Evolutionary conservation across 2,888 invertebrate species (phyloP).

Genomic region (Sinotaia quadrata): DNA sequence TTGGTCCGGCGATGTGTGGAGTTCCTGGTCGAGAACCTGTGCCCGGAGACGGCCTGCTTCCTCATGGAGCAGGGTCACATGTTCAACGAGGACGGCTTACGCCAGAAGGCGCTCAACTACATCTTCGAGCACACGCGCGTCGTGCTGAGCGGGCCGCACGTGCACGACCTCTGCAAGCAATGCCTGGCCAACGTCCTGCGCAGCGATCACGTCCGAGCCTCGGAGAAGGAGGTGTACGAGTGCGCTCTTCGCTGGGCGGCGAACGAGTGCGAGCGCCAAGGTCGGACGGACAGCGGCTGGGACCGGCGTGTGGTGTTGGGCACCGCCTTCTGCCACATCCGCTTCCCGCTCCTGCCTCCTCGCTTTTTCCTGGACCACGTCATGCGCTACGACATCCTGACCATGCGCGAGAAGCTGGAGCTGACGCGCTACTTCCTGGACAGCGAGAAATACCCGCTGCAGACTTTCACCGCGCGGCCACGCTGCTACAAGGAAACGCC

Average conservation of each 20-base stretch:
- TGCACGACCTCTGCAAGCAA: conserved; percentile 79
- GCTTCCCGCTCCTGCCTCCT: conserved; percentile 49
- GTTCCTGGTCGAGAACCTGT: conserved; percentile 79
- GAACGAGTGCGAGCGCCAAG: conserved; percentile 49
- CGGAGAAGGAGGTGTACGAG: conserved; percentile 61
- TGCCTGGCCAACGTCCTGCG: conserved; percentile 80
- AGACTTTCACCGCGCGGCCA: conserved; percentile 20
- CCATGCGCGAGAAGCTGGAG: conserved; percentile 27
- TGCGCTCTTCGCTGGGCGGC: conserved; percentile 53
- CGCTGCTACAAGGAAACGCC: conserved; percentile 23
- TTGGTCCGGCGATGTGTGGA: conserved; percentile 81
- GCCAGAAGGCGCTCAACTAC: conserved; percentile 79
- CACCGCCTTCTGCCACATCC: conserved; percentile 47
- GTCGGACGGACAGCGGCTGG: conserved; percentile 32
- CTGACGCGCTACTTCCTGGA: conserved; percentile 27
- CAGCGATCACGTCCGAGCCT: conserved; percentile 80
- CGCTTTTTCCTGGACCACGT: conserved; percentile 27
- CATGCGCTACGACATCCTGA: conserved; percentile 30
- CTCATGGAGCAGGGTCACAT: conserved; percentile 51
- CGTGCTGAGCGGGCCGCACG: conserved; percentile 75
- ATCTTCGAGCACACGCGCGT: conserved; percentile 77
- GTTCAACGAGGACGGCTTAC: conserved; percentile 73
- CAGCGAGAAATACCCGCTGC: conserved; percentile 29
- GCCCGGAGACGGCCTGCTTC: conserved; percentile 77
- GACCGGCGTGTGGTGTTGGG: conserved; percentile 49